A percentile compares a stretch with the other conserved stretches of the same genome.
These are phyloP conservation scores for Archilochus colubris DNA, from an alignment of 2,113 vertebrate genomes.

Conservation along the genomic window DNA sequence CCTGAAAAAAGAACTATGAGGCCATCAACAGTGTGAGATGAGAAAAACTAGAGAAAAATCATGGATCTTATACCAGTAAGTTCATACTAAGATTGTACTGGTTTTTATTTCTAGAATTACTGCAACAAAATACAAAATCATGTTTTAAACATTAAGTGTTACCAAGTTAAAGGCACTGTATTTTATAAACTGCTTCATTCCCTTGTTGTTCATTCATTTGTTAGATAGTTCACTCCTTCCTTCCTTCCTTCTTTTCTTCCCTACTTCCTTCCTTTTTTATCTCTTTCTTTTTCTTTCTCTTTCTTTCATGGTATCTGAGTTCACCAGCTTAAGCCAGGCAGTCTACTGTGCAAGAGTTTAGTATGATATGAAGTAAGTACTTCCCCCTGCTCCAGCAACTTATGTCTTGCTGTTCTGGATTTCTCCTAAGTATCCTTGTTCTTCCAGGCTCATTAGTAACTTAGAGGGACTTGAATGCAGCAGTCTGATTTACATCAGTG, in stretches of 20 bases:
- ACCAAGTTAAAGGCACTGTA: not conserved
- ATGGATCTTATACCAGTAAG: not conserved
- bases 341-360: conserved; percentile 18
- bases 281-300: not conserved
- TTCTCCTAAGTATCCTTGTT: conserved; percentile 67
- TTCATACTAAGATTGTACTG: not conserved
- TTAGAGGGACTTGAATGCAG: conserved; percentile 48
- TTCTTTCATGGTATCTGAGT: conserved; percentile 10
- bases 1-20: not conserved
- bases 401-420: conserved; percentile 55
- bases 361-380: conserved; percentile 32
- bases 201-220: not conserved
- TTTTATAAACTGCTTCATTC: not conserved
- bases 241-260: not conserved
- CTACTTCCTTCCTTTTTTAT: not conserved
- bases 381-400: conserved; percentile 49
- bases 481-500: conserved; percentile 64
- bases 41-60: not conserved
- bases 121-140: not conserved
- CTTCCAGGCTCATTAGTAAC: conserved; percentile 63
- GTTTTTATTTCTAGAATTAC: not conserved
- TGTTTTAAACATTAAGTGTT: not conserved
- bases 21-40: not conserved
- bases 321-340: conserved; percentile 9
- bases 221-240: not conserved